Evolutionary conservation across 92 coral and sea anemone species (phyloP).

Genomic region (Virgularia gustaviana): DNA sequence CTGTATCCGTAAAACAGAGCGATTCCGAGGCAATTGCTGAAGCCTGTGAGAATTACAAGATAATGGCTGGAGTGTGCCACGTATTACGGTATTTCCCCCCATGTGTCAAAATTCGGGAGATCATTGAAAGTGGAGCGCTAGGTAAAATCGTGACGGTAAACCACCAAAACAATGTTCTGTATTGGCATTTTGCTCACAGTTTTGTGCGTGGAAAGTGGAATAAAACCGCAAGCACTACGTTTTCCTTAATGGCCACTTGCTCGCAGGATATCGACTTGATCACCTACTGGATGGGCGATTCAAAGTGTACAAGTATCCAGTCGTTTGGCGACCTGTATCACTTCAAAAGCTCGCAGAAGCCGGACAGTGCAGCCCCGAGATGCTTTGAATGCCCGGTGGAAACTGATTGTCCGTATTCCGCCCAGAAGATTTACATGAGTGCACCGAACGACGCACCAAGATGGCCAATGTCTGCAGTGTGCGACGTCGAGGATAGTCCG

Average conservation of each 20-base stretch:
- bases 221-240: slow-evolving; percentile 1
- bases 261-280: slow-evolving; percentile 27
- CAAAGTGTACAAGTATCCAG: slow-evolving; percentile 2
- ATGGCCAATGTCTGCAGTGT: no score
- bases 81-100: slow-evolving; percentile 16
- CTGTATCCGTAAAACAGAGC: slow-evolving; percentile 7
- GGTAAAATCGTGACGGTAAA: slow-evolving; percentile 18
- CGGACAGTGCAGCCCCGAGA: slow-evolving; percentile 5
- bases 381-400: slow-evolving; percentile 22
- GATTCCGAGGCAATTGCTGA: slow-evolving; percentile 9
- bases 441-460: no score
- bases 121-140: slow-evolving; percentile 10
- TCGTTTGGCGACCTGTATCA: slow-evolving; percentile 17
- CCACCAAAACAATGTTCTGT: slow-evolving; percentile 2
- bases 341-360: slow-evolving; percentile 1
- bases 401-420: slow-evolving; percentile 26
- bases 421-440: slow-evolving; percentile 20
- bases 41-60: slow-evolving; percentile 3
- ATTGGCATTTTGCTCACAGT: slow-evolving; percentile 21
- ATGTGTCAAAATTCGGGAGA: background rate
- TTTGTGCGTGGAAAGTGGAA: slow-evolving; percentile 34
- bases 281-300: slow-evolving; percentile 22
- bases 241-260: slow-evolving; percentile 18
- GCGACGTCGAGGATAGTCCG: no score
- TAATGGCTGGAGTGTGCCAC: slow-evolving; percentile 16